Percentiles rank a stretch among this genome's conserved stretches.
These are phyloP conservation scores for Cylas formicarius DNA, from an alignment of 1,140 invertebrate species.

Conservation along the genomic window DNA sequence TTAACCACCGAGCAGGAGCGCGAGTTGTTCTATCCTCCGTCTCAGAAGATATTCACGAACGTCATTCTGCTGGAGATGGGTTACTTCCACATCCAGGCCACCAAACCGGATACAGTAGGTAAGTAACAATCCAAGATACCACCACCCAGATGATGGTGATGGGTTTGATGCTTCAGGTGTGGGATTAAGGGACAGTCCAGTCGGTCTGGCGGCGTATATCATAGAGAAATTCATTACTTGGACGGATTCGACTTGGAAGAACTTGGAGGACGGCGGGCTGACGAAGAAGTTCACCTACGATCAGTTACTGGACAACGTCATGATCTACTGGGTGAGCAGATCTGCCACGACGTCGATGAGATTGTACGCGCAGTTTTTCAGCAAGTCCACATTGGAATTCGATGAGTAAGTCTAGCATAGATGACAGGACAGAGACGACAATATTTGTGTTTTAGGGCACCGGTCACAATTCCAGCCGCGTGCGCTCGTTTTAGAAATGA, in stretches of 20 bases:
- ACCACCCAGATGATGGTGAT: constrained; percentile 1
- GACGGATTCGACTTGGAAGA: constrained; percentile 55
- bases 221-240: constrained; percentile 81
- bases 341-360: constrained; percentile 60
- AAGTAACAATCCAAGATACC: constrained; percentile 31
- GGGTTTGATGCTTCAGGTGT: constrained; percentile 45
- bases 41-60: constrained; percentile 38
- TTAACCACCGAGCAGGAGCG: constrained; percentile 50
- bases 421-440: background rate
- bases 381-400: constrained; percentile 14
- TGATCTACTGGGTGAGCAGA: constrained; percentile 69
- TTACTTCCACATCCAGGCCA: constrained; percentile 81
- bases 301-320: constrained; percentile 70
- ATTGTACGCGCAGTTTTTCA: constrained; percentile 57
- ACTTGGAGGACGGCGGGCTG: constrained; percentile 64
- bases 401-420: constrained; percentile 8
- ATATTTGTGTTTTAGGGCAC: constrained; percentile 47
- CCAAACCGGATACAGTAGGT: constrained; percentile 89
- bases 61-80: constrained; percentile 62
- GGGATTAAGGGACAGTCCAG: constrained; percentile 59
- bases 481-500: constrained; percentile 61
- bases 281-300: constrained; percentile 58
- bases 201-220: constrained; percentile 74
- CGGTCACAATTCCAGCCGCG: constrained; percentile 54
- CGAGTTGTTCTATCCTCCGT: constrained; percentile 55